Percentiles rank a stretch among this genome's conserved stretches.
These are phyloP conservation scores for Eurystomus glaucurus DNA, from an alignment of 2,797 vertebrate species.

Conservation along the genomic window DNA sequence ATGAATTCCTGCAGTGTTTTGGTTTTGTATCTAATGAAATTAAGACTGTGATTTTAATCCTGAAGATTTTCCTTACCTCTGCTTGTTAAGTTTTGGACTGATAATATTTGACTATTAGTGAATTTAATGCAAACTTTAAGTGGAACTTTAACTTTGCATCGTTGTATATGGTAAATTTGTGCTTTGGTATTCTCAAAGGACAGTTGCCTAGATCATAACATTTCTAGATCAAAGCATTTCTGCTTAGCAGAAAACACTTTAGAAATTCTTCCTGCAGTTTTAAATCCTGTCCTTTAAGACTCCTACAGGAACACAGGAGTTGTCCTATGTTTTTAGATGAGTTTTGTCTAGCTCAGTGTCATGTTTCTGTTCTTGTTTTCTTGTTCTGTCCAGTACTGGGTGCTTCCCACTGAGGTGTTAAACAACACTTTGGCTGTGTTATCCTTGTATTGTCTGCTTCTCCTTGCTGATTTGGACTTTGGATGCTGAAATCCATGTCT, in stretches of 20 bases:
- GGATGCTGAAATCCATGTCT: background rate
- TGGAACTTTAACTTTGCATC: background rate
- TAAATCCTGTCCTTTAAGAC: background rate
- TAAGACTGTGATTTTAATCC: background rate
- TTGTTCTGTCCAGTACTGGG: background rate
- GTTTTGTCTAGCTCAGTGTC: constrained; percentile 1
- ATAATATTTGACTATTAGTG: background rate
- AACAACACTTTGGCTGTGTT: background rate
- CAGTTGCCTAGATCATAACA: background rate
- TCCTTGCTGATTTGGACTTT: background rate
- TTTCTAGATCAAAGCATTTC: background rate
- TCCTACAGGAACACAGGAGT: background rate
- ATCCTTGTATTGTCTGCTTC: background rate
- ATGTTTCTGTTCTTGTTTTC: background rate
- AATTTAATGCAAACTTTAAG: background rate
- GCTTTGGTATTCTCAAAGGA: background rate
- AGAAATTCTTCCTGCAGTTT: background rate
- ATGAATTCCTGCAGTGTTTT: background rate
- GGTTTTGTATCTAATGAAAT: background rate
- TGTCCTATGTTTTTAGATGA: background rate
- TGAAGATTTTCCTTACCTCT: background rate
- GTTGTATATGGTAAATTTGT: accelerated
- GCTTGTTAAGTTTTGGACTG: background rate
- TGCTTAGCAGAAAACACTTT: background rate
- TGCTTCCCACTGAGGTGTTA: background rate